Evolutionary conservation across 2,113 vertebrate genomes (phyloP), one percentile per base, ranked within the genome.

Genomic region (Uria lomvia): DNA sequence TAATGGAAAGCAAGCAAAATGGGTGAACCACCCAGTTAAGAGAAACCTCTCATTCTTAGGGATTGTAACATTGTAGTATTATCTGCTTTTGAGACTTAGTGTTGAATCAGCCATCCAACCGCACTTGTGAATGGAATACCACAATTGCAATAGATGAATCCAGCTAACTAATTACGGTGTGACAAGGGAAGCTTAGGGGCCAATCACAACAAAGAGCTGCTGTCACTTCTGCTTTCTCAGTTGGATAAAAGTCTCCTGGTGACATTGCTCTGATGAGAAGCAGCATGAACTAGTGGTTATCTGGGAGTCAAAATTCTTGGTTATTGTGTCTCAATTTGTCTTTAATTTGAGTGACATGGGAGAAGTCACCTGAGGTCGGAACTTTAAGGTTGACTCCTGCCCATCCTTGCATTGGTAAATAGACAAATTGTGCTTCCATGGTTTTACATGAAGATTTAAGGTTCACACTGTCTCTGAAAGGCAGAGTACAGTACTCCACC

Each of bases 161-260:
- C 80, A 55, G 97, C 53, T 80, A 85, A 47, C 30, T 82, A 92
- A 95, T 95, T 87, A 62, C 4, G 42, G 84, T 92, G 91, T 95
- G 92, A 87, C 76, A 92, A 78, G 94, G 86, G 38, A 95, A 50
- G 89, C 81, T 94, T 73, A 83, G 77, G 77, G 91, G 89, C 74
- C 89, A 83, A 26, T 63, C 74, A 42, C 87, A 92, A 43, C 74
- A 63, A 80, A 71, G 82, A 88, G 74, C 84, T 95, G 94, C 91
- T 95, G 92, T 96, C 96, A 86, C 80, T 95, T 92, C 85, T 88
- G 62, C 24, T 96, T 90, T 76, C 91, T 91, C 92, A 38, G 45
- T 26, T 79, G 89, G 55, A 50, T 81, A 63, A 53, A 89, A 85
- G 29, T 72, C 84, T 88, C 5, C 0, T 26, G 77, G 66, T 91